phyloP scores from a whole-genome alignment of 2,113 vertebrate species.

The Pseudopodoces humilis region DNA sequence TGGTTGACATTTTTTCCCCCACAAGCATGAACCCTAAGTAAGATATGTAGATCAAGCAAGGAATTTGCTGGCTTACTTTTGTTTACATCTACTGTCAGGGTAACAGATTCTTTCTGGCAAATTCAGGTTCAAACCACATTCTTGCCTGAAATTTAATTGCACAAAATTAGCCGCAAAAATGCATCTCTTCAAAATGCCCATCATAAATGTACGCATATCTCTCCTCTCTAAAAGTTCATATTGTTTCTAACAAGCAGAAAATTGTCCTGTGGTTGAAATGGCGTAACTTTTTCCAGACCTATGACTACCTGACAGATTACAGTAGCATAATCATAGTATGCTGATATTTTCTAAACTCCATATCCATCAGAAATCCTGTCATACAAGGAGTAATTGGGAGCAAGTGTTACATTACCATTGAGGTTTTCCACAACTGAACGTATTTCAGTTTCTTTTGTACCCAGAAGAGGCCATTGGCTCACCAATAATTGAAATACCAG shows the following conservation, averaged over 20 bases:
- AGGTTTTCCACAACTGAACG: not conserved
- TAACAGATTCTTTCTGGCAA: not conserved
- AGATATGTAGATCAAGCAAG: not conserved
- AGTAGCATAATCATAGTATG: not conserved
- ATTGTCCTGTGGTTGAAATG: not conserved
- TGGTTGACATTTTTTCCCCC: too few relatives aligned
- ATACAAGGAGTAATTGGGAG: conserved; percentile 22
- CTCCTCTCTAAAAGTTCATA: not conserved
- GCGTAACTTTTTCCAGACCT: not conserved
- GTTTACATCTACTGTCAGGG: not conserved
- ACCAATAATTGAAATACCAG: conserved; percentile 30
- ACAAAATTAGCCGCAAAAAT: not conserved
- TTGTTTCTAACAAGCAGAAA: not conserved
- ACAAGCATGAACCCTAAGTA: not conserved
- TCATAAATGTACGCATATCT: not conserved
- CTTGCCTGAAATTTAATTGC: not conserved
- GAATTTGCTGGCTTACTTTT: not conserved
- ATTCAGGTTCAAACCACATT: not conserved
- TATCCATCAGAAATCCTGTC: conserved; percentile 40
- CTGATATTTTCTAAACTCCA: conserved; percentile 7
- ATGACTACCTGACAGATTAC: not conserved
- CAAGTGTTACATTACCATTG: not conserved
- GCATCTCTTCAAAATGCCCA: not conserved
- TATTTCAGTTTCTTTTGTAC: not conserved
- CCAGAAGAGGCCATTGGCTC: conserved; percentile 2